Base-by-base conservation (phyloP, 2,888 invertebrate species). In the Aspidapion aeneum region DNA sequence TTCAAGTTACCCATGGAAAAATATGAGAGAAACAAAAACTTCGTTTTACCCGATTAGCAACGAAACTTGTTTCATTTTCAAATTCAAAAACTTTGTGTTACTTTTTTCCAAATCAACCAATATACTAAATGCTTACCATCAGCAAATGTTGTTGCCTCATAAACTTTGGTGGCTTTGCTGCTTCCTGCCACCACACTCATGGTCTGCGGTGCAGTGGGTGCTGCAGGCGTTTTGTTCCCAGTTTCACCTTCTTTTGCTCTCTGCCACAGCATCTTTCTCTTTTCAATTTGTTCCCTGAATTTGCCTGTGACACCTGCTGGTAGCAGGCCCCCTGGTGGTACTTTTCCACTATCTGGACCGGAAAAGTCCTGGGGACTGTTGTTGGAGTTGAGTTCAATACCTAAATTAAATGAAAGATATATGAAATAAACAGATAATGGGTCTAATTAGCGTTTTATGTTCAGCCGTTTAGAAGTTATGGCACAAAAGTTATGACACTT, bases 221-320 rank as follows among this genome's bases (percentile, higher is more conserved):
- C 52, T 54, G 61, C 22, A 55, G 56, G 51, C 60, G 64, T 48
- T 71, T 68, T 1, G 63, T 54, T 56, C 56, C 9, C 63, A 60
- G 12, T 55, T 21, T 83, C 88, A 80, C 92, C 69, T 18, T 66
- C 64, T 60, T 83, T 88, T 80, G 92, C 93, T 73, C 90, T 89
- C 1, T 91, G 88, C 96, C 98, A 98, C 18, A 98, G 82, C 59
- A 96, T 82, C 81, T 96, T 96, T 59, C 96, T 85, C 78, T 96
- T 95, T 76, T 96, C 93, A 67, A 96, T 89, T 80, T 93, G 94
- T 71, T 95, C 91, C 5, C 93, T 88, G 76, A 95, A 92, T 74
- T 92, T 18, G 66, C 89, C 87, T 51, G 79, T 78, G 21, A 79
- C 77, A 1, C 80, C 79, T 0, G 80, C 79, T 74, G 78, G 75